Evolutionary conservation across 2,113 vertebrate species (phyloP).

Genomic region (Hyaena hyaena): DNA sequence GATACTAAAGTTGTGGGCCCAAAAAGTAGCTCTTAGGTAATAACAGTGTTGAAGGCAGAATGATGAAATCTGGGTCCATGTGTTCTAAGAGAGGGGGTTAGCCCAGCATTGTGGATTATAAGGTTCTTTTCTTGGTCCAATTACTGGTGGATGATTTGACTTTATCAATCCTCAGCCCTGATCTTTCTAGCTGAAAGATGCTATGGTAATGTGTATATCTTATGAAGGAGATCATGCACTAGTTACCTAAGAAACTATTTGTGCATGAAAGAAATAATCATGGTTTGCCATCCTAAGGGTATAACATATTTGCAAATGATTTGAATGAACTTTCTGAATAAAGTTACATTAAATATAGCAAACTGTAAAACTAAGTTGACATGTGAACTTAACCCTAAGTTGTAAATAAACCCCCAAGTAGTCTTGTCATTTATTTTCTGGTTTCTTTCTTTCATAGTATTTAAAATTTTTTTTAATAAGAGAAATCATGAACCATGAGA

Average conservation of each 20-base stretch:
- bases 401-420: background rate
- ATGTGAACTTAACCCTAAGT: background rate
- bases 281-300: background rate
- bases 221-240: background rate
- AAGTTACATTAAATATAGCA: background rate
- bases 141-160: background rate
- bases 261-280: background rate
- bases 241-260: background rate
- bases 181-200: background rate
- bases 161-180: background rate
- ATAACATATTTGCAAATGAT: background rate
- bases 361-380: background rate
- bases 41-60: background rate
- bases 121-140: background rate
- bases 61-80: background rate
- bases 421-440: background rate
- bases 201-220: background rate
- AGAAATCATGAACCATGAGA: background rate
- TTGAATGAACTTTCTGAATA: background rate
- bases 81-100: background rate
- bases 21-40: background rate
- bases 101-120: background rate
- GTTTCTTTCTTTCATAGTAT: background rate
- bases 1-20: background rate
- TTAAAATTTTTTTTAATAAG: constrained; percentile 11